Evolutionary conservation across 2,888 invertebrate species (phyloP).

Genomic region (Hypsopygia costalis): DNA sequence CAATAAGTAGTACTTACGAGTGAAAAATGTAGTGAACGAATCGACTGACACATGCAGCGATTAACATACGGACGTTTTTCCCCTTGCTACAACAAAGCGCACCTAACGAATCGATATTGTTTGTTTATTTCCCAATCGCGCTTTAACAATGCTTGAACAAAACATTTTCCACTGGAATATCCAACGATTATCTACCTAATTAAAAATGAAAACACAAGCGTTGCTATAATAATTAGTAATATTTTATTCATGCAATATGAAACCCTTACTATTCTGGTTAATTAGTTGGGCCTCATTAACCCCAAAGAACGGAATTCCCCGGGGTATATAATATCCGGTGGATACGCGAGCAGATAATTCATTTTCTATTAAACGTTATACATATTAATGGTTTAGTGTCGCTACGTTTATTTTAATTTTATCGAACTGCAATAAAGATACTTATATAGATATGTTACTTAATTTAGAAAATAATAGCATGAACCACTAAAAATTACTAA

Average conservation of each 20-base stretch:
- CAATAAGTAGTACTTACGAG: no score
- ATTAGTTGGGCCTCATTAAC: conserved; percentile 1
- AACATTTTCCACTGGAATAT: neutral
- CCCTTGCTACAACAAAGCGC: neutral
- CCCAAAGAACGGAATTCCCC: neutral
- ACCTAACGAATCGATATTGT: neutral
- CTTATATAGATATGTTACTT: no score
- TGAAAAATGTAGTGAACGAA: no score
- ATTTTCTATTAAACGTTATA: neutral
- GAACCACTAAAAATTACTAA: no score
- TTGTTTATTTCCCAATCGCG: neutral
- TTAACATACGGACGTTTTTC: no score
- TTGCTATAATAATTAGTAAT: neutral
- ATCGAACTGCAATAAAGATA: no score
- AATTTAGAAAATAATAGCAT: no score
- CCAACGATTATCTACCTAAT: neutral
- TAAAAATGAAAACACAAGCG: no score
- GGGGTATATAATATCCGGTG: neutral
- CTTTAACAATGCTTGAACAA: neutral
- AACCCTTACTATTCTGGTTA: neutral
- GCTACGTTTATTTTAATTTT: no score
- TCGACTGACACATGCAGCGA: no score
- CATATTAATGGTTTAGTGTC: no score
- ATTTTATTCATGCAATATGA: conserved; percentile 1
- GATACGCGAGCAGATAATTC: neutral